phyloP scores from a whole-genome alignment of 37 sponge, comb jelly and placozoan genomes.

The Oscarella lobularis region DNA sequence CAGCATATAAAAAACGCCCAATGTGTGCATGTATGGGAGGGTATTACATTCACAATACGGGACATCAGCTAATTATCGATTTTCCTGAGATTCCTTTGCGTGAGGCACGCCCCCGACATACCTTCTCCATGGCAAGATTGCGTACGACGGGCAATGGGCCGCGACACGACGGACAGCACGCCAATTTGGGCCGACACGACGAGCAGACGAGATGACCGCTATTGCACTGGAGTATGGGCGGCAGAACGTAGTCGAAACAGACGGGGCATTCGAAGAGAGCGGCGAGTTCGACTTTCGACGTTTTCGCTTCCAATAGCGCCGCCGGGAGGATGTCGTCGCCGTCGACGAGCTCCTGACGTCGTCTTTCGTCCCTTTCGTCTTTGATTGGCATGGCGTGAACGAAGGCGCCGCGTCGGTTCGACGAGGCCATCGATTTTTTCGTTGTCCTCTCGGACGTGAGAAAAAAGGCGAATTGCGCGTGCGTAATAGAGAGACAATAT shows the following conservation, averaged over 20 bases:
- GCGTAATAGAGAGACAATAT: background rate
- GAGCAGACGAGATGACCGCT: constrained; percentile 90
- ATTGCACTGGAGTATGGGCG: constrained; percentile 93
- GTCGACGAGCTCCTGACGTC: background rate
- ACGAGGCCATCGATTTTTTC: background rate
- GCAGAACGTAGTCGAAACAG: constrained; percentile 96
- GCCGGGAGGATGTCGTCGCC: constrained; percentile 11
- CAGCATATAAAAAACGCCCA: no score
- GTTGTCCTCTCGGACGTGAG: background rate
- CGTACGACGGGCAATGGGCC: constrained; percentile 70
- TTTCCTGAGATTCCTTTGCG: no score
- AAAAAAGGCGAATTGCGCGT: background rate
- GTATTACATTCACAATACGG: no score
- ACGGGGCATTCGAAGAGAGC: constrained; percentile 93
- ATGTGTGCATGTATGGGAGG: no score
- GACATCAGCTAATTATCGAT: no score
- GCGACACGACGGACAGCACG: constrained; percentile 81
- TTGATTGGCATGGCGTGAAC: background rate
- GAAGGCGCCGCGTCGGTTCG: constrained; percentile 2
- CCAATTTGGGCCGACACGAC: constrained; percentile 71
- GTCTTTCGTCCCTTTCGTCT: background rate
- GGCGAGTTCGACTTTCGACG: constrained; percentile 45
- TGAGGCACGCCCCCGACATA: no score
- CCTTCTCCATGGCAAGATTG: constrained; percentile 97
- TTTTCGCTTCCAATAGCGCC: background rate